Evolutionary conservation across 1,140 invertebrate genomes (phyloP), one percentile per base, ranked within the genome.

Genomic region (Nomia melanderi): DNA sequence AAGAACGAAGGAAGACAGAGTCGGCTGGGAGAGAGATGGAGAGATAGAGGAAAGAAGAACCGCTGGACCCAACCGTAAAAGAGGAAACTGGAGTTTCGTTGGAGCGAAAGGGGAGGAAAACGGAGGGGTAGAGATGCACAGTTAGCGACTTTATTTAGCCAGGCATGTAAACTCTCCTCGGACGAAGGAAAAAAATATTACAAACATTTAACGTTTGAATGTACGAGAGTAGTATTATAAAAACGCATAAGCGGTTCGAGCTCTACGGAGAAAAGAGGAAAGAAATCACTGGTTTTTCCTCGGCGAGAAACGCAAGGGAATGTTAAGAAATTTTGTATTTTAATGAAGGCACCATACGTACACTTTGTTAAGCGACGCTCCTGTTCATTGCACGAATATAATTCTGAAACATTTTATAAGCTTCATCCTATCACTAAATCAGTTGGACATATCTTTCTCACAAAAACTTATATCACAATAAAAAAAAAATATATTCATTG

Each of bases 261-360:
- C 3, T 5, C 3, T 5, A 8, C 25, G 41, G 59, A 50, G 41
- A 59, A 74, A 69, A 3, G 1, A 44, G 33, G 23, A 74, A 59
- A 67, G 57, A 62, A 44, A 78, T 62, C 62, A 47, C 25, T 27
- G 29, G 50, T 44, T 17, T 25, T 33, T 14, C 31, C 31, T 12
- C 25, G 53, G 31, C 41, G 17, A 27, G n/a, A 3, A 17, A 8
- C 2, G 41, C 33, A 60, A 31, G 62, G 75, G 60, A 78, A 78
- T 81, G 50, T 44, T 62, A 29, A 39, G 31, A 59, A 81, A 81
- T 79, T 81, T 81, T 78, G 69, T 63, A 78, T 81, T 78, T 81
- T 79, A 79, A 79, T 59, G 77, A 79, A 69, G 57, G 31, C 25
- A 17, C 67, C 77, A 59, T 70, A 81, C 79, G 75, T 69, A 78